phyloP scores from a whole-genome alignment of 2,113 vertebrate genomes.

The Balaeniceps rex region DNA sequence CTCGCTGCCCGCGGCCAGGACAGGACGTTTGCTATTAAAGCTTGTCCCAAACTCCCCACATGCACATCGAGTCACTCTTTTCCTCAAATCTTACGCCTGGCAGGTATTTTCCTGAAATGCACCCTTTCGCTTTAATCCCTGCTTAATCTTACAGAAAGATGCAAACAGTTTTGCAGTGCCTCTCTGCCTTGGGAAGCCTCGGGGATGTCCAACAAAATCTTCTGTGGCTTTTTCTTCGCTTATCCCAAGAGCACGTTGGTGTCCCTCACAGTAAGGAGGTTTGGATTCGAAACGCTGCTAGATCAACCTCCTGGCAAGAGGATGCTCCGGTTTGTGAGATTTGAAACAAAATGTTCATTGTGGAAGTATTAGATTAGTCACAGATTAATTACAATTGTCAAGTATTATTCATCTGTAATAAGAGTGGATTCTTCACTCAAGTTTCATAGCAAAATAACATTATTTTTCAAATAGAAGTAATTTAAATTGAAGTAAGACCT shows the following conservation, averaged over 20 bases:
- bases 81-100: background rate
- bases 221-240: background rate
- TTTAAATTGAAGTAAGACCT: slow-evolving; percentile 77
- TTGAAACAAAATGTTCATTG: slow-evolving; percentile 43
- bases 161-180: background rate
- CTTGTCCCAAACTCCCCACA: background rate
- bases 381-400: slow-evolving; percentile 60
- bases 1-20: rapidly evolving
- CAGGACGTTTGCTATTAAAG: too few species aligned
- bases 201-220: background rate
- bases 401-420: slow-evolving; percentile 55
- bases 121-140: background rate
- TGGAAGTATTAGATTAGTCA: slow-evolving; percentile 43
- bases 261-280: background rate
- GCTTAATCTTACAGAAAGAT: background rate
- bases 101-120: background rate
- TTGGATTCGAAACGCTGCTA: background rate
- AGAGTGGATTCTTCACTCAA: slow-evolving; percentile 67
- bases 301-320: background rate
- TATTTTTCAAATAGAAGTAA: slow-evolving; percentile 67
- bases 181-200: background rate
- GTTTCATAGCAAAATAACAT: slow-evolving; percentile 59
- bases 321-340: background rate
- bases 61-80: background rate
- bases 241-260: background rate